phyloP scores from a whole-genome alignment of 1,140 invertebrate genomes.

The Plodia interpunctella region DNA sequence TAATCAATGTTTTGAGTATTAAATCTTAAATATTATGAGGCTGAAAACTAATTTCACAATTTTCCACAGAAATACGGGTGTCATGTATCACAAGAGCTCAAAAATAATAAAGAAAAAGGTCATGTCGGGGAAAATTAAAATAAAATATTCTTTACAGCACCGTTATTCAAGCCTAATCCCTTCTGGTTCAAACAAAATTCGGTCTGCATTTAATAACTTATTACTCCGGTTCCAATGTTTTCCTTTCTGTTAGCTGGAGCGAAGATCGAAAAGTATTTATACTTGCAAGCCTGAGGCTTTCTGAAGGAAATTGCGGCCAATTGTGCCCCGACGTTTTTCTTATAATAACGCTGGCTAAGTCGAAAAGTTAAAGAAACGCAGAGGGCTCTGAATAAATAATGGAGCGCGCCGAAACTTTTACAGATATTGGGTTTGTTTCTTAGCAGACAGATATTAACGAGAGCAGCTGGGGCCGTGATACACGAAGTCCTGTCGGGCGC shows the following conservation, averaged over 20 bases:
- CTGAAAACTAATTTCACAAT: neutral
- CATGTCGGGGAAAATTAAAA: neutral
- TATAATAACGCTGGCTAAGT: slow-evolving; percentile 34
- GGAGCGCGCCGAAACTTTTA: slow-evolving; percentile 42
- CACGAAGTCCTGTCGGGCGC: neutral
- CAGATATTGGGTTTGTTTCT: slow-evolving; percentile 49
- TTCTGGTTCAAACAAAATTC: slow-evolving; percentile 2
- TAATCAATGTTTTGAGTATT: too few relatives aligned
- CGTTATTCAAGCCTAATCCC: slow-evolving; percentile 7
- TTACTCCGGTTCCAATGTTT: slow-evolving; percentile 8
- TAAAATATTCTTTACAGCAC: neutral
- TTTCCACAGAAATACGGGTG: neutral
- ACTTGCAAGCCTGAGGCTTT: slow-evolving; percentile 12
- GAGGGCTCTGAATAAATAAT: slow-evolving; percentile 53
- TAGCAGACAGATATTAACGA: slow-evolving; percentile 37
- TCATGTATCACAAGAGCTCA: neutral
- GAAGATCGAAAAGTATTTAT: slow-evolving; percentile 3
- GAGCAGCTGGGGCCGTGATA: slow-evolving; percentile 33
- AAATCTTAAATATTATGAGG: neutral
- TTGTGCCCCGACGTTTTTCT: slow-evolving; percentile 24
- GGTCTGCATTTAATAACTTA: slow-evolving; percentile 9
- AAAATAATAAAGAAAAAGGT: neutral
- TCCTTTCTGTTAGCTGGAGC: slow-evolving; percentile 1
- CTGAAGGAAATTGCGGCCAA: slow-evolving; percentile 27
- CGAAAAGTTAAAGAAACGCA: slow-evolving; percentile 43